Conservation (phyloP, 2,888 invertebrate species). For the Tipula helvola region DNA sequence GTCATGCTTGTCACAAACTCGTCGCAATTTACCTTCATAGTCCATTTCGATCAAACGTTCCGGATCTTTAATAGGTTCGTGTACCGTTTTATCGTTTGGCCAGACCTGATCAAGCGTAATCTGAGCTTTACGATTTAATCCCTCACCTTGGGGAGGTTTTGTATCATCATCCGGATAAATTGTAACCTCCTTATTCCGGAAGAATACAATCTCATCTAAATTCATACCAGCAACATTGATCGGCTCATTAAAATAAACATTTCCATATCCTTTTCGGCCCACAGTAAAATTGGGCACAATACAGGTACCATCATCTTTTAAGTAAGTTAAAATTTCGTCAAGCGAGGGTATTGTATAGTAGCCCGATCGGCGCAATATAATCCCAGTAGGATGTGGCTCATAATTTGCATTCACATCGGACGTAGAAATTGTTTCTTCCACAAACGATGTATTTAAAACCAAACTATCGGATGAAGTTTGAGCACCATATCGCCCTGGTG, state of each 20-base stretch:
- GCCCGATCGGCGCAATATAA: slow-evolving; percentile 62
- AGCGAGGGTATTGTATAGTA: slow-evolving; percentile 86
- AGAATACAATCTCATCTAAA: slow-evolving; percentile 78
- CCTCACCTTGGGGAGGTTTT: slow-evolving; percentile 80
- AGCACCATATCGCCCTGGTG: slow-evolving; percentile 13
- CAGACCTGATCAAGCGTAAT: slow-evolving; percentile 89
- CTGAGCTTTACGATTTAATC: slow-evolving; percentile 81
- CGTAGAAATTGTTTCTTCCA: slow-evolving; percentile 20
- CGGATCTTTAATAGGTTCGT: slow-evolving; percentile 65
- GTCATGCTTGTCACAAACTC: slow-evolving; percentile 73
- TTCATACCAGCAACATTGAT: slow-evolving; percentile 77
- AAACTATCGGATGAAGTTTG: slow-evolving; percentile 24
- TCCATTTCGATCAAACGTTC: slow-evolving; percentile 65
- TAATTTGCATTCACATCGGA: slow-evolving; percentile 15
- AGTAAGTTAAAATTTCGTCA: slow-evolving; percentile 61
- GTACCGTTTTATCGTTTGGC: slow-evolving; percentile 78
- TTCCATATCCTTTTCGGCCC: slow-evolving; percentile 82
- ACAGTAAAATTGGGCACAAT: slow-evolving; percentile 77
- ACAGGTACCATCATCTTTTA: slow-evolving; percentile 59
- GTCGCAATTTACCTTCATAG: slow-evolving; percentile 73
- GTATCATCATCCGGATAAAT: slow-evolving; percentile 83
- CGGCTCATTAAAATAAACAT: slow-evolving; percentile 71
- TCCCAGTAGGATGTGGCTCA: slow-evolving; percentile 58
- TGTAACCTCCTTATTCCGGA: slow-evolving; percentile 87
- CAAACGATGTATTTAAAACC: slow-evolving; percentile 22